These are phyloP conservation scores for Belonocnema kinseyi DNA, from an alignment of 1,140 invertebrate genomes.

Conservation along the genomic window DNA sequence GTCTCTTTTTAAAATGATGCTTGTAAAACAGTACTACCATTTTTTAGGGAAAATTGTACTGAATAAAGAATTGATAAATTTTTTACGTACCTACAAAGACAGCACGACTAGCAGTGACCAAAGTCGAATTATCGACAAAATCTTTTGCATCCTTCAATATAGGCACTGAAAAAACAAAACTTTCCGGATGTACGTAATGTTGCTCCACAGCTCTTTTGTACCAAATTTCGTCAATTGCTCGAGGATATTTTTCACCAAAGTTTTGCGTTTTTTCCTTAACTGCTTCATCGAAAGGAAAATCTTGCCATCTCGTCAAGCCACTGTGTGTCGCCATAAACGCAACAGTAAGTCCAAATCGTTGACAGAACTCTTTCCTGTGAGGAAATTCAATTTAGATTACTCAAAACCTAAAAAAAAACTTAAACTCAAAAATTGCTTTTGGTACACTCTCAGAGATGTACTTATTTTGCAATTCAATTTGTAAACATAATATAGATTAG, in stretches of 20 bases:
- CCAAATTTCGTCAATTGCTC: conserved; percentile 94
- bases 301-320: conserved; percentile 91
- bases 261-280: conserved; percentile 57
- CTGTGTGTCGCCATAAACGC: conserved; percentile 93
- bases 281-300: conserved; percentile 77
- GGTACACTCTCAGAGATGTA: too few relatives aligned
- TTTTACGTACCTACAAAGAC: conserved; percentile 80
- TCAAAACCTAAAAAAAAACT: too few relatives aligned
- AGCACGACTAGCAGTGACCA: conserved; percentile 92
- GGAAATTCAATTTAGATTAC: conserved; percentile 45
- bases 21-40: too few relatives aligned
- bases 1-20: too few relatives aligned
- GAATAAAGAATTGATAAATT: too few relatives aligned
- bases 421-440: too few relatives aligned
- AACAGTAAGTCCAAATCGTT: conserved; percentile 88
- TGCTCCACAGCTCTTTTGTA: conserved; percentile 95
- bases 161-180: conserved; percentile 93
- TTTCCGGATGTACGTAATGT: conserved; percentile 85
- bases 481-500: too few relatives aligned
- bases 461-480: too few relatives aligned
- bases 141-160: conserved; percentile 80
- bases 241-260: conserved; percentile 67
- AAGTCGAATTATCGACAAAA: conserved; percentile 76
- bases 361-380: conserved; percentile 85
- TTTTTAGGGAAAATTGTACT: too few relatives aligned